Evolutionary conservation across 2,113 vertebrate genomes (phyloP).

Genomic region (Toxotes chatareus): DNA sequence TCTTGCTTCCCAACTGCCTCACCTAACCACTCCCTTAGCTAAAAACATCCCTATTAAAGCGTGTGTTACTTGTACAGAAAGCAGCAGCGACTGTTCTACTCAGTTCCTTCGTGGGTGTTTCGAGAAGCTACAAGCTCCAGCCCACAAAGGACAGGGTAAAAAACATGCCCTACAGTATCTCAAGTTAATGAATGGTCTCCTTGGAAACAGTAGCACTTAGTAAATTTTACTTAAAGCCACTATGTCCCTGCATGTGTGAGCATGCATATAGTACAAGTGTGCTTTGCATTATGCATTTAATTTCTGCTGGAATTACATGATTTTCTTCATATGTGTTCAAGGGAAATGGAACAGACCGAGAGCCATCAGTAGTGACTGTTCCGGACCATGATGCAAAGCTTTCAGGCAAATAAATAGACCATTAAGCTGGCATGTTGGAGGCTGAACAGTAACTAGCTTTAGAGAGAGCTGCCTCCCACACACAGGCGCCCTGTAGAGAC

Average conservation of each 20-base stretch:
- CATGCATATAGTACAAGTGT: slow-evolving; percentile 1
- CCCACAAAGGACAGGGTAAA: slow-evolving; percentile 36
- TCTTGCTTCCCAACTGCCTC: neutral
- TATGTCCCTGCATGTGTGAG: slow-evolving; percentile 30
- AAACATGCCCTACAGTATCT: slow-evolving; percentile 21
- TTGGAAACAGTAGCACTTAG: slow-evolving; percentile 70
- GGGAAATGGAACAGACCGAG: slow-evolving; percentile 68
- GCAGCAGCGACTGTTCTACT: slow-evolving; percentile 31
- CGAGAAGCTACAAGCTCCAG: slow-evolving; percentile 45
- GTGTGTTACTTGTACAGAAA: slow-evolving; percentile 31
- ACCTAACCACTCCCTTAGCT: slow-evolving; percentile 1
- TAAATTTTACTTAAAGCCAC: slow-evolving; percentile 51
- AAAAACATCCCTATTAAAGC: slow-evolving; percentile 62
- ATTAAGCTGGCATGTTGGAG: slow-evolving; percentile 79
- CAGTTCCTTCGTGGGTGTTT: slow-evolving; percentile 48
- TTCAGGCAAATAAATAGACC: slow-evolving; percentile 79
- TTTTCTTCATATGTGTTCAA: slow-evolving; percentile 57
- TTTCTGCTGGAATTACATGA: slow-evolving; percentile 42
- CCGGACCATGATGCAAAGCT: slow-evolving; percentile 77
- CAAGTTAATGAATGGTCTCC: slow-evolving; percentile 76
- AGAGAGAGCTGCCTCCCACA: slow-evolving; percentile 72
- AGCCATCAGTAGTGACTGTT: slow-evolving; percentile 67
- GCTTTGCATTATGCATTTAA: slow-evolving; percentile 25
- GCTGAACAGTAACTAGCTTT: slow-evolving; percentile 79
- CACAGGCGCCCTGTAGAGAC: slow-evolving; percentile 64